phyloP scores from a whole-genome alignment of 2,113 vertebrate species.

The Mesocricetus auratus region DNA sequence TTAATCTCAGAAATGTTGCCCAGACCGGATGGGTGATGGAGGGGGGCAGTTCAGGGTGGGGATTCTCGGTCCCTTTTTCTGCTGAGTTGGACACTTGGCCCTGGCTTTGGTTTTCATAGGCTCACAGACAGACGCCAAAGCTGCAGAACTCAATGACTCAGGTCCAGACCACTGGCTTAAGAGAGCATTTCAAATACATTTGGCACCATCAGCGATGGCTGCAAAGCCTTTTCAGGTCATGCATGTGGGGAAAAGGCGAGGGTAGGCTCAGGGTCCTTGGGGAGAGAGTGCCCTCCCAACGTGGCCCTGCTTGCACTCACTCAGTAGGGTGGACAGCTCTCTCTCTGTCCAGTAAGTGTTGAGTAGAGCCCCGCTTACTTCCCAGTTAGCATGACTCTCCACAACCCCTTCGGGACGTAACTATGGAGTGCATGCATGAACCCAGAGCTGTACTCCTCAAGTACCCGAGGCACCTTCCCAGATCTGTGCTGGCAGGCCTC shows the following conservation, averaged over 20 bases:
- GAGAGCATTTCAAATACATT: background rate
- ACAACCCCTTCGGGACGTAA: background rate
- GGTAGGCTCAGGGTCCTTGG: background rate
- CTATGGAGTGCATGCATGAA: background rate
- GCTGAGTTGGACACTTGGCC: background rate
- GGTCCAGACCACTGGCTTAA: too few species aligned
- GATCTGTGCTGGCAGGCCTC: background rate
- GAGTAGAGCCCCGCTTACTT: background rate
- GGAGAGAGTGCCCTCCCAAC: background rate
- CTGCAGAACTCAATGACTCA: background rate
- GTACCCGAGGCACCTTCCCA: fast-evolving
- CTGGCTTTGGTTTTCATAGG: conserved; percentile 30
- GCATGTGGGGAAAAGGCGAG: background rate
- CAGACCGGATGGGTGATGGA: background rate
- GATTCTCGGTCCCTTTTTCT: background rate
- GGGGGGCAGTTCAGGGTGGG: fast-evolving
- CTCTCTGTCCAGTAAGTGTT: conserved; percentile 12
- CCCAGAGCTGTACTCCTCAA: fast-evolving
- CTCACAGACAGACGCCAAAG: background rate
- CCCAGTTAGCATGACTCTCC: background rate
- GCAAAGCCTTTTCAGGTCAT: background rate
- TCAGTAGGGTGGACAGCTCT: background rate
- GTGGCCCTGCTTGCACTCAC: background rate
- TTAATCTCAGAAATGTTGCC: background rate
- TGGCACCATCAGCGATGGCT: background rate